phyloP scores from a whole-genome alignment of 2,113 vertebrate species.

The Colinus virginianus region DNA sequence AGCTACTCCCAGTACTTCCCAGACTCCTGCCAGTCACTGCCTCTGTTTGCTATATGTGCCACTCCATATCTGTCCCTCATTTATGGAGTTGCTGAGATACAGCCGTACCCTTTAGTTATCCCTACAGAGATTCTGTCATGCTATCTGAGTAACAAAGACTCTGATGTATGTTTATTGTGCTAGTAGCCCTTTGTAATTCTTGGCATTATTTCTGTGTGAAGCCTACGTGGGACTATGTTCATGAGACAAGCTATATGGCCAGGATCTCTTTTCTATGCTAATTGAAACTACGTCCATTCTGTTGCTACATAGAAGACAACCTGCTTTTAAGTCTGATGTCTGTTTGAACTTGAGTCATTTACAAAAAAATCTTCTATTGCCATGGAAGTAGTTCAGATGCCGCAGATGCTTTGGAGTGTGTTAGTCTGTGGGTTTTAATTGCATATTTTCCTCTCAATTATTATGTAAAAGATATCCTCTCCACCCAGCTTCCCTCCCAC shows the following conservation, averaged over 20 bases:
- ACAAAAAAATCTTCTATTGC: background rate
- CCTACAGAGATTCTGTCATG: background rate
- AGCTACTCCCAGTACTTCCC: slow-evolving; percentile 4
- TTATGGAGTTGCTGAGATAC: background rate
- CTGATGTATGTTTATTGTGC: background rate
- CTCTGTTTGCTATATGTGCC: background rate
- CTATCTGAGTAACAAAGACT: background rate
- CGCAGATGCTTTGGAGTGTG: background rate
- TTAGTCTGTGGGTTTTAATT: slow-evolving; percentile 11
- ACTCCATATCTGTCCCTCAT: background rate
- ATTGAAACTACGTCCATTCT: background rate
- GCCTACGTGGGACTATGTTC: background rate
- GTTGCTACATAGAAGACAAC: background rate
- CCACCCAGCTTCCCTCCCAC: background rate
- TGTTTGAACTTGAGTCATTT: background rate
- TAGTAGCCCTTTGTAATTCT: background rate
- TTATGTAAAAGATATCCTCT: slow-evolving; percentile 7
- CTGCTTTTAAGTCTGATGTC: background rate
- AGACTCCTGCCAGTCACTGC: background rate
- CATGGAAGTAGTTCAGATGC: background rate
- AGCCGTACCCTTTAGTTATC: background rate
- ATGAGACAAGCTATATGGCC: background rate
- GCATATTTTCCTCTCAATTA: slow-evolving; percentile 19
- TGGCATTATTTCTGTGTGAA: background rate
- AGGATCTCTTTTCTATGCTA: background rate